Percentiles rank a stretch among this genome's conserved stretches.
phyloP scores from a whole-genome alignment of 1,140 invertebrate species.

The Drosophila pseudoananassae region DNA sequence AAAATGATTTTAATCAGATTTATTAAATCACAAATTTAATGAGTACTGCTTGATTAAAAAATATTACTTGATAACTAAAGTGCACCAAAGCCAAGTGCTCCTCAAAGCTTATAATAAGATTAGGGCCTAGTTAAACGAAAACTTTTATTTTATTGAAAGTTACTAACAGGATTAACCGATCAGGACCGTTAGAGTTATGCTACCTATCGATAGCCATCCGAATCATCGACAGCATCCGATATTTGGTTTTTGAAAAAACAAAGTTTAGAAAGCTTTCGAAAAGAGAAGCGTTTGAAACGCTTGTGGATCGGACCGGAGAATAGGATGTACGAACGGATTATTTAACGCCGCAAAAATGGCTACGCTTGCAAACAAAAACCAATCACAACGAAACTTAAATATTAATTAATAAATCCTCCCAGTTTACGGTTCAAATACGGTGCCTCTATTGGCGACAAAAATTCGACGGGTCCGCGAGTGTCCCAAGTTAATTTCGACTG shows the following conservation, averaged over 20 bases:
- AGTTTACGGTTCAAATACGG: conserved; percentile 28
- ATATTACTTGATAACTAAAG: no score
- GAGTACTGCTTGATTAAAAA: no score
- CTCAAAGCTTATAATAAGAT: no score
- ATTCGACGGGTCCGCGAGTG: conserved; percentile 53
- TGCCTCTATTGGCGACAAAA: conserved; percentile 25
- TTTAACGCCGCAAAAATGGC: conserved; percentile 76
- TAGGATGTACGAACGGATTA: conserved; percentile 70
- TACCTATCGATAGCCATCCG: background rate
- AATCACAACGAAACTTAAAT: conserved; percentile 41
- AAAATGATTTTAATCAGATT: background rate
- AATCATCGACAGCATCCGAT: background rate
- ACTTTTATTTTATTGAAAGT: no score
- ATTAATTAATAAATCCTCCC: conserved; percentile 23
- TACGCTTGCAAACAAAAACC: conserved; percentile 38
- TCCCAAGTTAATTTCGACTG: conserved; percentile 60
- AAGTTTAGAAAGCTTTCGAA: conserved; percentile 31
- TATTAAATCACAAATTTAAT: background rate
- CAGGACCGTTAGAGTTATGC: background rate
- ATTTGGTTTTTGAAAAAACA: conserved; percentile 14
- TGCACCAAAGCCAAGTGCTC: no score
- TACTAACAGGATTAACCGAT: background rate
- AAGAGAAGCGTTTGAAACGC: conserved; percentile 26
- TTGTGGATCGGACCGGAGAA: conserved; percentile 32
- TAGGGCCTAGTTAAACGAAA: no score